A percentile compares a stretch with the other conserved stretches of the same genome.
phyloP scores from a whole-genome alignment of 2,888 invertebrate genomes.

The Leptopterna dolabrata region DNA sequence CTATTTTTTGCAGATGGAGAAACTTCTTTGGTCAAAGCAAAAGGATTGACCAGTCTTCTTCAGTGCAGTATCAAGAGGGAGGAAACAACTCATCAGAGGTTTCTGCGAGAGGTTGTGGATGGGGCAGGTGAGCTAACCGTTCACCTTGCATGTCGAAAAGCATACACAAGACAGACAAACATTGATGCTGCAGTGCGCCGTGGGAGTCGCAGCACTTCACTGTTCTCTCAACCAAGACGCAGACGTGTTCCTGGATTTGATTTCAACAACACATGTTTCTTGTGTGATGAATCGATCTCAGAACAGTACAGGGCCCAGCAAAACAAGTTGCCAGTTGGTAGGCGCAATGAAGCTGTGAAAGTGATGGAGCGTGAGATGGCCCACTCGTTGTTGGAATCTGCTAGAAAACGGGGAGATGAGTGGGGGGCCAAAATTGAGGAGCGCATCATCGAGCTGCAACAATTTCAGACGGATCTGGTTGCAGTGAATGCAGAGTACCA shows the following conservation, averaged over 20 bases:
- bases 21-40: no score
- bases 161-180: background rate
- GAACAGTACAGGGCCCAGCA: background rate
- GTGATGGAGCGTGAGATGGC: background rate
- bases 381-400: background rate
- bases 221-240: background rate
- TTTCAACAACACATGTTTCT: background rate
- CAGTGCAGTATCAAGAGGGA: background rate
- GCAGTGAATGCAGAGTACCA: conserved; percentile 41
- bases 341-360: background rate
- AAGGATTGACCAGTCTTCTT: background rate
- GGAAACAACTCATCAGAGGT: background rate
- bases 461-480: conserved; percentile 35
- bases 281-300: background rate
- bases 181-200: background rate
- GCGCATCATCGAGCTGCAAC: background rate
- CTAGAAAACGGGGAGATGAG: background rate
- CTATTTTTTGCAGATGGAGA: no score
- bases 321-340: background rate
- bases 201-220: background rate
- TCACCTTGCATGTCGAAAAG: background rate
- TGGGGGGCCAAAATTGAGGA: background rate
- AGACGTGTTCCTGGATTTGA: background rate
- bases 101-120: background rate
- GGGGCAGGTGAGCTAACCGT: background rate